Evolutionary conservation across 2,888 invertebrate species (phyloP), one percentile per base, ranked within the genome.

Genomic region (Cynaeus angustus): DNA sequence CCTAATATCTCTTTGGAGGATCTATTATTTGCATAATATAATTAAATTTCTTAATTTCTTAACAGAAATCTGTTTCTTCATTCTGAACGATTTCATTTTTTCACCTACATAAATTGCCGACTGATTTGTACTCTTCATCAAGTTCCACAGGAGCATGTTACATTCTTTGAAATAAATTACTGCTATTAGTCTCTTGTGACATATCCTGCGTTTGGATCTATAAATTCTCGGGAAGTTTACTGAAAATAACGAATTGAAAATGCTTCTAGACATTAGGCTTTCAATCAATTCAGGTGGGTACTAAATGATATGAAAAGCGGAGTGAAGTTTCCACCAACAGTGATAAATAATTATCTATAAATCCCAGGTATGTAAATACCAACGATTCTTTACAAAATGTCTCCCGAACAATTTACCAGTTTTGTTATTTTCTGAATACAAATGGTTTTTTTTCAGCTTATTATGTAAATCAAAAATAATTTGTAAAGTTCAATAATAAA

Each of bases 131-230:
- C 46, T 14, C 56, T 62, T 70, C 70, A 55, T 59, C 66, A 55
- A 48, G 66, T 66, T 59, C 53, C 55, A 66, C 53, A 30, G 66
- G 53, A 66, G 13, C 61, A 66, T 70, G 70, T 66, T 70, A 66
- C 66, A 59, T 61, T 70, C 66, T 66, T 66, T 30, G 33, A 55
- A 66, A 70, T 70, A 70, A 70, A 70, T 70, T 66, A 56, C 66
- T 16, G 41, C 70, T 56, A 70, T 70, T 70, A 70, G 66, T 70
- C 70, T 70, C 62, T 62, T 70, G 70, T 70, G 70, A 66, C 66
- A 70, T 66, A 70, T 70, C 62, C 70, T 61, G 21, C 66, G 21
- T 55, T 66, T 38, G 70, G 65, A 62, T 70, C 70, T 55, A 70
- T 70, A 70, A 70, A 70, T 70, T 70, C 43, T 50, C 61, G 30